These are phyloP conservation scores for Calycopis cecrops DNA, from an alignment of 1,140 invertebrate genomes.

Conservation along the genomic window DNA sequence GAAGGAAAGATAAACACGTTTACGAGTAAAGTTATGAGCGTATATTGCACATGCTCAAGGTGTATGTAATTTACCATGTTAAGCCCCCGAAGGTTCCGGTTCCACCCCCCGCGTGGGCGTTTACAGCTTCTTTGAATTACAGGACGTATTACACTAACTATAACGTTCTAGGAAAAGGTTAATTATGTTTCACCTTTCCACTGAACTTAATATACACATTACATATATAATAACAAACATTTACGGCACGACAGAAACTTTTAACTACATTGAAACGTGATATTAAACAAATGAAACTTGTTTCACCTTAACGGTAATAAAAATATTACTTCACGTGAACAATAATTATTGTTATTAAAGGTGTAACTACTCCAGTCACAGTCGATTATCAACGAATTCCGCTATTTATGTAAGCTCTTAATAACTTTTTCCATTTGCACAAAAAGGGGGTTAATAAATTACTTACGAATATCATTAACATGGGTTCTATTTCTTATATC, in stretches of 20 bases:
- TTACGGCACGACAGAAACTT: not conserved
- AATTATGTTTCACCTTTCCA: conserved; percentile 30
- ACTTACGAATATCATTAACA: no score
- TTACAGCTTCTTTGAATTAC: conserved; percentile 51
- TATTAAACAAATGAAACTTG: no score
- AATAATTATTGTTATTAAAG: no score
- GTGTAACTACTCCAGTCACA: no score
- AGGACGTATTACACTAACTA: conserved; percentile 26
- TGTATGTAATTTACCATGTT: conserved; percentile 18
- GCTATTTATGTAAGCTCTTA: no score
- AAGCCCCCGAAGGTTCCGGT: conserved; percentile 25
- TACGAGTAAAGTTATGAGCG: not conserved
- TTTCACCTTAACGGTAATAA: no score
- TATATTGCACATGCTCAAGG: not conserved
- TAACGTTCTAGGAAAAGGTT: conserved; percentile 49
- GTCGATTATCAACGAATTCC: no score
- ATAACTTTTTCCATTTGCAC: no score
- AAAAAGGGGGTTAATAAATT: no score
- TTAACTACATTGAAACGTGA: no score
- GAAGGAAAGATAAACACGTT: conserved; percentile 1
- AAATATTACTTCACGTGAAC: no score
- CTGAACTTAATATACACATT: not conserved
- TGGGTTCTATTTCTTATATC: no score
- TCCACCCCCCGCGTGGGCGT: conserved; percentile 44
- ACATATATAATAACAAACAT: not conserved